Percentiles rank a stretch among this genome's conserved stretches.
Conservation (phyloP, 2,888 invertebrate genomes). For the Aphidoletes aphidimyza region DNA sequence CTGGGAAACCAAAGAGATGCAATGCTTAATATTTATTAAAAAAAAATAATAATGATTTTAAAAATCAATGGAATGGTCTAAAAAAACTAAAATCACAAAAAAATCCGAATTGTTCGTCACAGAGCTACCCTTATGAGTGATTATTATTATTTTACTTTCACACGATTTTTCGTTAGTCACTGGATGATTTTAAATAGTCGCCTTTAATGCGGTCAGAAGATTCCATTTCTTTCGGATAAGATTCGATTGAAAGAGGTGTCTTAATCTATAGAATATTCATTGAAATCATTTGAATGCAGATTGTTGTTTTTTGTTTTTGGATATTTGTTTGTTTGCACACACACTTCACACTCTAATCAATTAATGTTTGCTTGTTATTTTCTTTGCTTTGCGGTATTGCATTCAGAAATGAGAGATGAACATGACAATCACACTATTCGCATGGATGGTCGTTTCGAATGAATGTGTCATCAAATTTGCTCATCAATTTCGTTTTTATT, state of each 20-base stretch:
- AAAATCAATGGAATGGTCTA: neutral
- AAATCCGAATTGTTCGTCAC: neutral
- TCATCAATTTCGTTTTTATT: neutral
- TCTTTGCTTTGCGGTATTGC: conserved; percentile 2
- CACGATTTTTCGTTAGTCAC: neutral
- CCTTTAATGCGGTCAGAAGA: neutral
- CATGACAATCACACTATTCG: neutral
- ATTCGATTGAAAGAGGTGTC: conserved; percentile 10
- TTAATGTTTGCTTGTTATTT: neutral
- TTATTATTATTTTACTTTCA: neutral
- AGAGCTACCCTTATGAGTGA: conserved; percentile 40
- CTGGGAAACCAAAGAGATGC: too few relatives aligned
- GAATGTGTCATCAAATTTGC: neutral
- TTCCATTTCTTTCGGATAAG: neutral
- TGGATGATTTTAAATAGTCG: neutral
- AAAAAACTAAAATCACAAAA: neutral
- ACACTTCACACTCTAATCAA: conserved; percentile 50
- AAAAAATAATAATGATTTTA: neutral
- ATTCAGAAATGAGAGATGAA: conserved; percentile 46
- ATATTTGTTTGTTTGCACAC: conserved; percentile 34
- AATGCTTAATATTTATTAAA: too few relatives aligned
- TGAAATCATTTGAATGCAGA: conserved; percentile 9
- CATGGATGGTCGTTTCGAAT: neutral
- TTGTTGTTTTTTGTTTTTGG: too few relatives aligned
- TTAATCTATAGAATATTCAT: conserved; percentile 33